phyloP scores from a whole-genome alignment of 2,888 invertebrate species.

The Aleiodes alternator region DNA sequence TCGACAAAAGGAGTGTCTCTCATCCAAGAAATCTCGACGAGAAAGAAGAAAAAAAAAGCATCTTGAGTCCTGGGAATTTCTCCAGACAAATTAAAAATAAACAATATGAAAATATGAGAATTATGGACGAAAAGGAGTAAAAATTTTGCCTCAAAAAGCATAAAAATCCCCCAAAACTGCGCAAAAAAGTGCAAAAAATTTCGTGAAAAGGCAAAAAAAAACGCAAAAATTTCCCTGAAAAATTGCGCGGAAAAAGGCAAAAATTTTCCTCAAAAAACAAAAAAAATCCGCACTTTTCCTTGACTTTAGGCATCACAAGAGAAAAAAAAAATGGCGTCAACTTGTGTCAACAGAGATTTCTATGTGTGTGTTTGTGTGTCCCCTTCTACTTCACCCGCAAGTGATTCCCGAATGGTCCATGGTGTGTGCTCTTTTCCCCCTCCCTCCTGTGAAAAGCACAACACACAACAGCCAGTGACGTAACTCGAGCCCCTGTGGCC shows the following conservation, averaged over 20 bases:
- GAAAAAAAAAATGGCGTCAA: constrained; percentile 41
- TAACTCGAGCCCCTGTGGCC: constrained; percentile 68
- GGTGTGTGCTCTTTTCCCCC: constrained; percentile 18
- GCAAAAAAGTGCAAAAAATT: too few species aligned
- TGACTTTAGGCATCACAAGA: constrained; percentile 41
- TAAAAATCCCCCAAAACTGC: too few species aligned
- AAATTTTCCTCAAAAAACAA: too few species aligned
- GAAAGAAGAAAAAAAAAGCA: constrained; percentile 49
- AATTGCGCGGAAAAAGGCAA: too few species aligned
- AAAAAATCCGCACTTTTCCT: neutral
- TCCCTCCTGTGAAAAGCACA: constrained; percentile 35
- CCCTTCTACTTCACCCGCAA: constrained; percentile 48
- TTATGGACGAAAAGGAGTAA: neutral
- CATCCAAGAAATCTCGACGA: constrained; percentile 37
- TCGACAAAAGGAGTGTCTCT: constrained; percentile 40
- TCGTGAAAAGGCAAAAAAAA: too few species aligned
- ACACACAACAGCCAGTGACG: constrained; percentile 67
- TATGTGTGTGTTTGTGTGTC: neutral
- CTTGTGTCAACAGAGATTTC: constrained; percentile 4
- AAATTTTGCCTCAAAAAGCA: neutral
- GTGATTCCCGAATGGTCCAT: constrained; percentile 27
- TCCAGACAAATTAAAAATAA: constrained; percentile 41
- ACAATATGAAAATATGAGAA: neutral
- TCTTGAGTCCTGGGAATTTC: constrained; percentile 58
- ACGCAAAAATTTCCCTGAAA: too few species aligned